Base-by-base conservation (phyloP, 2,113 vertebrate genomes). In the Epinephelus lanceolatus region DNA sequence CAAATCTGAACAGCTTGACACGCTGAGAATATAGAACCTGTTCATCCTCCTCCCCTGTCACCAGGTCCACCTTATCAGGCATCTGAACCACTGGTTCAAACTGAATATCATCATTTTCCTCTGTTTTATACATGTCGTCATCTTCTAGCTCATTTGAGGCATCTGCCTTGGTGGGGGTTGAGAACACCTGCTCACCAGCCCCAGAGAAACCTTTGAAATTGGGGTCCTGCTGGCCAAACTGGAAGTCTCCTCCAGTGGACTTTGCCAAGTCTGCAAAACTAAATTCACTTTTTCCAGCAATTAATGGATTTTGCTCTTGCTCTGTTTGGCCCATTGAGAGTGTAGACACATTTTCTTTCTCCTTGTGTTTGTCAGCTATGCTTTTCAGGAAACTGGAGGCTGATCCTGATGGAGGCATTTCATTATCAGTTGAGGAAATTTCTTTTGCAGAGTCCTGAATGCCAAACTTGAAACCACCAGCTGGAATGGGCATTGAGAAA, bases 11-110 rank as follows among this genome's bases (percentile, higher is more conserved):
- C 5, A 99, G 94, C 83, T 99, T 99, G 21, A 98, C 96, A 84
- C 98, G 95, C 80, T 99, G 97, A 10, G 96, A 97, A 68, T 99
- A 99, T 0, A 99, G 94, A 66, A 96, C 95, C 71, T 95, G 96
- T 78, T 99, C 98, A 87, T 99, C 97, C 84, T 99, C 98, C 90
- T 99, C 98, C 37, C 98, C 98, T 0, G 98, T 99, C 73, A 99
- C 96, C 11, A 99, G 91, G 13, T 99, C 98, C 52, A 99, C 96
- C 86, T 97, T 98, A 17, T 99, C 98, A 61, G 98, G 98, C 97
- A 99, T 97, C 70, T 97, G 97, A 78, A 99, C 97, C 27, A 99
- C 97, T 25, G 98, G 98, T 61, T 99, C 98, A 95, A 99, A 99
- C 94, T 98, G 98, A 81, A 99, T 99, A 49, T 99, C 97, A 75